phyloP scores from a whole-genome alignment of 2,797 vertebrate species.

The Lemur catta region DNA sequence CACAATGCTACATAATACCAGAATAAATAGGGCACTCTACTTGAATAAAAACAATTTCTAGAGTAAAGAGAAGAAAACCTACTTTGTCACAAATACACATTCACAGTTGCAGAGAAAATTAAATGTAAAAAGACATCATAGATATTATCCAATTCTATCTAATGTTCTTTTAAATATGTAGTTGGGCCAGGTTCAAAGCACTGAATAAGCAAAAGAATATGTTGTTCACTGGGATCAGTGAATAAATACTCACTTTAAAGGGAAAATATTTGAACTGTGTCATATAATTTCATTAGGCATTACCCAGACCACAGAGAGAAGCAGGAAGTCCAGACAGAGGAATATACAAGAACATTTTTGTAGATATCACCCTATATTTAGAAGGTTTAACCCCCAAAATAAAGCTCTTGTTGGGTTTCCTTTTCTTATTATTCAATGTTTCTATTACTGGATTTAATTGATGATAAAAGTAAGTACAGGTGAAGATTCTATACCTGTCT shows the following conservation, averaged over 20 bases:
- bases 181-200: neutral
- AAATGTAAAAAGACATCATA: neutral
- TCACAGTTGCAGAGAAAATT: neutral
- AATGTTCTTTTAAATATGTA: neutral
- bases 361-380: neutral
- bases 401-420: neutral
- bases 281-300: no score
- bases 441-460: neutral
- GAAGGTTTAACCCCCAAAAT: neutral
- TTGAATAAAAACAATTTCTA: neutral
- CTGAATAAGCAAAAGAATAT: neutral
- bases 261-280: neutral
- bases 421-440: neutral
- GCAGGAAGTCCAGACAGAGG: neutral
- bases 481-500: neutral
- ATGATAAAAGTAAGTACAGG: neutral
- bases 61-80: neutral
- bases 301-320: neutral
- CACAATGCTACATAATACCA: neutral
- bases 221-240: neutral
- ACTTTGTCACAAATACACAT: neutral
- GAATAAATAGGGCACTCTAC: neutral
- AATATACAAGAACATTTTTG: neutral
- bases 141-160: neutral
- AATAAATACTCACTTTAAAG: neutral